A percentile compares a stretch with the other conserved stretches of the same genome.
These are phyloP conservation scores for Nemotelus nigrinus DNA, from an alignment of 2,888 invertebrate genomes.

Conservation along the genomic window DNA sequence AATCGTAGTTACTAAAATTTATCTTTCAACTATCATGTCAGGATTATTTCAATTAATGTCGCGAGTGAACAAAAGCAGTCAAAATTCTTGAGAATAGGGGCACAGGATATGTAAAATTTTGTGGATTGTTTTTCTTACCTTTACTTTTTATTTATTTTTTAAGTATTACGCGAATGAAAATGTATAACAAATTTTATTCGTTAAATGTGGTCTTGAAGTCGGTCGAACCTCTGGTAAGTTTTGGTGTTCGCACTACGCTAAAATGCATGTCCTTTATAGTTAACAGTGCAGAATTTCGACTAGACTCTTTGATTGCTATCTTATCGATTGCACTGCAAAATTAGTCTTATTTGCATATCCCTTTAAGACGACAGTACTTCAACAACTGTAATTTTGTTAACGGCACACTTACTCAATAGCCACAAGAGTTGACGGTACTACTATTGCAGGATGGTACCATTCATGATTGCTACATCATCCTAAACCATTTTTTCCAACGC, in stretches of 20 bases:
- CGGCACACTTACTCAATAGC: no score
- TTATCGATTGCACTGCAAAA: no score
- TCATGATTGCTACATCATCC: no score
- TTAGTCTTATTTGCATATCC: no score
- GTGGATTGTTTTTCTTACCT: not conserved
- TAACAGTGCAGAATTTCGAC: no score
- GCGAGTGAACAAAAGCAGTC: conserved; percentile 6
- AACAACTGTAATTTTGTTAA: no score
- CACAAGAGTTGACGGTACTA: no score
- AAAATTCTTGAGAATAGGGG: not conserved
- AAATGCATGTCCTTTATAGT: no score
- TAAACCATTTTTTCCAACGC: no score
- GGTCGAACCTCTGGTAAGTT: conserved; percentile 4
- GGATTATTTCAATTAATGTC: not conserved
- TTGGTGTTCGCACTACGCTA: not conserved
- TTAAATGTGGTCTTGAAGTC: conserved; percentile 15
- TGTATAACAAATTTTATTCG: conserved; percentile 26
- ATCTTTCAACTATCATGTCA: not conserved
- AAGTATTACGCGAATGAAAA: conserved; percentile 9
- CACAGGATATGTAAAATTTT: conserved; percentile 22
- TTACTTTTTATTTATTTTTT: conserved; percentile 14
- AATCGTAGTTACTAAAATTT: not conserved
- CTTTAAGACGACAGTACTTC: no score
- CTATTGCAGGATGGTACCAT: no score
- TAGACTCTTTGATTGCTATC: no score